Percentiles rank a stretch among this genome's conserved stretches.
phyloP scores from a whole-genome alignment of 1,140 invertebrate species.

The Megalopta genalis region DNA sequence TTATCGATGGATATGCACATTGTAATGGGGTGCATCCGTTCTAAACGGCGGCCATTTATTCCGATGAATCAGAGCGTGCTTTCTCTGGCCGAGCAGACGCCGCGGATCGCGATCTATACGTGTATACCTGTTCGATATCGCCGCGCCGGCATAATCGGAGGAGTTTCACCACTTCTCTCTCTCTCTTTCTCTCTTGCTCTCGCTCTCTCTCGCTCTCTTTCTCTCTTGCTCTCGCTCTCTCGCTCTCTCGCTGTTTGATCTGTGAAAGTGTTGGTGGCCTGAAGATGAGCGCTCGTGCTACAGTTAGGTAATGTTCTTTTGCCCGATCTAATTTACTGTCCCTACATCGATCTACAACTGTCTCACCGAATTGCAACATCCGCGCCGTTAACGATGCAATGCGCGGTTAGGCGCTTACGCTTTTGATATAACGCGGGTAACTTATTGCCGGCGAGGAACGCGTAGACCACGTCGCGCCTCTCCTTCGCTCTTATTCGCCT shows the following conservation, averaged over 20 bases:
- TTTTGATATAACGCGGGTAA: conserved; percentile 26
- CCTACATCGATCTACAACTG: conserved; percentile 76
- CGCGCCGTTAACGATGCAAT: conserved; percentile 57
- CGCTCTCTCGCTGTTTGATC: conserved; percentile 41
- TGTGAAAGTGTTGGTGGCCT: conserved; percentile 54
- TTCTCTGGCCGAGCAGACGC: conserved; percentile 36
- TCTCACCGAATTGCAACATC: conserved; percentile 69
- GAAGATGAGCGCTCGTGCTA: conserved; percentile 66
- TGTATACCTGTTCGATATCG: conserved; percentile 31
- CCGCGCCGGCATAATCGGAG: conserved; percentile 27
- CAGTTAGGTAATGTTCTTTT: conserved; percentile 74
- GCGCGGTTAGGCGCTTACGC: conserved; percentile 34
- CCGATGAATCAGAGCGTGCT: conserved; percentile 48
- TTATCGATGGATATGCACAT: conserved; percentile 34
- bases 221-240: conserved; percentile 8
- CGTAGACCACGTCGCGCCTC: too few species aligned
- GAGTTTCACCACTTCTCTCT: conserved; percentile 51
- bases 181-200: too few species aligned
- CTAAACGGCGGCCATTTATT: conserved; percentile 37
- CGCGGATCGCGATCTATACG: conserved; percentile 29
- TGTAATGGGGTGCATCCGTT: conserved; percentile 38
- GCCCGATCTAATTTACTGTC: conserved; percentile 78
- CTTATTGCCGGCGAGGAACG: conserved; percentile 32
- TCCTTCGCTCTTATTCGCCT: neutral
- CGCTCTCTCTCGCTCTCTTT: too few species aligned